These are phyloP conservation scores for Lynx canadensis DNA, from an alignment of 2,113 vertebrate species.

Conservation along the genomic window DNA sequence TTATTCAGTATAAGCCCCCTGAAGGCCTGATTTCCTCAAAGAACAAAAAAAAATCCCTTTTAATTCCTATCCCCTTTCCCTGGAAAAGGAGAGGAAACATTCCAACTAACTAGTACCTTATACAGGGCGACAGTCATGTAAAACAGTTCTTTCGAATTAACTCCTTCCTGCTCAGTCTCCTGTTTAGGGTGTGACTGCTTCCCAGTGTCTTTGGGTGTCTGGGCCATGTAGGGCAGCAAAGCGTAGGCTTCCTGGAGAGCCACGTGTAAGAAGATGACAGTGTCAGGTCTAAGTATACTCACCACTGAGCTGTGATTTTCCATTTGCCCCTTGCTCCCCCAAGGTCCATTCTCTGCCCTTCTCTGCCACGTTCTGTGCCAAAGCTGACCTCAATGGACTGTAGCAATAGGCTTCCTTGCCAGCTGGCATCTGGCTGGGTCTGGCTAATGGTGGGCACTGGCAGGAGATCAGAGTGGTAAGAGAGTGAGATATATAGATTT, in stretches of 20 bases:
- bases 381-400: not conserved
- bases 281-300: not conserved
- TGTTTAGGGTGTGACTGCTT: not conserved
- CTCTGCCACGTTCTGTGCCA: not conserved
- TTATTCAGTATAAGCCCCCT: not conserved
- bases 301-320: not conserved
- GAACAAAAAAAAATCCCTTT: not conserved
- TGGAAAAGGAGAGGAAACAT: not conserved
- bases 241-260: not conserved
- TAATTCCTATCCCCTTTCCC: not conserved
- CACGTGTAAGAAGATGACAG: not conserved
- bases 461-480: not conserved
- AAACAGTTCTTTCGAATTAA: slow-evolving; percentile 34
- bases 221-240: not conserved
- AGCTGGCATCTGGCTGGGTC: not conserved
- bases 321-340: not conserved
- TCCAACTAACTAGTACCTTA: not conserved
- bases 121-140: not conserved
- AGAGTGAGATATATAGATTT: not conserved
- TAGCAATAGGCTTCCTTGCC: slow-evolving; percentile 10
- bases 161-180: not conserved
- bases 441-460: not conserved
- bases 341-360: slow-evolving; percentile 24
- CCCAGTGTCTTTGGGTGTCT: not conserved
- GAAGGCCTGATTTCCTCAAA: not conserved